phyloP scores from a whole-genome alignment of 2,797 vertebrate genomes.

The Urosaurus nigricauda region DNA sequence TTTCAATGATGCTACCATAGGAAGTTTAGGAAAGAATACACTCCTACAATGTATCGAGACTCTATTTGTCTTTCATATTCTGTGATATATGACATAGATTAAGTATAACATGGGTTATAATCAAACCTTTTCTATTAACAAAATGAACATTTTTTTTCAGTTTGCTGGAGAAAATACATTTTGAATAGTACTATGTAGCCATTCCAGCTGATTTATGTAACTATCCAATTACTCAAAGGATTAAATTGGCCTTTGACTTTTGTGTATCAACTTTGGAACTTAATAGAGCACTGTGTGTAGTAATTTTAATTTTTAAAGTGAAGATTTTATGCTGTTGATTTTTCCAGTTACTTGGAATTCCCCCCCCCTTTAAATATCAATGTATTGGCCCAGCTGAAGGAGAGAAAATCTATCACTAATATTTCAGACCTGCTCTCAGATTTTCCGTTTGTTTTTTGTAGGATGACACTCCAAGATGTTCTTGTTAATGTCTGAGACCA shows the following conservation, averaged over 20 bases:
- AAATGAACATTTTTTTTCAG: not conserved
- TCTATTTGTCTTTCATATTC: not conserved
- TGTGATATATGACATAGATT: not conserved
- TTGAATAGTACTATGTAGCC: not conserved
- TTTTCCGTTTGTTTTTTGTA: slow-evolving; percentile 12
- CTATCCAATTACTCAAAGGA: not conserved
- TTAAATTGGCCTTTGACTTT: not conserved
- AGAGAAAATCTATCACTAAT: slow-evolving; percentile 3
- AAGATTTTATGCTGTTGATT: not conserved
- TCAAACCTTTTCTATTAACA: not conserved
- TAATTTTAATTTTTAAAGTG: not conserved
- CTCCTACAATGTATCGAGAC: not conserved
- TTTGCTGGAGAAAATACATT: slow-evolving; percentile 8
- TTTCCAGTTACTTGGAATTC: slow-evolving; percentile 7
- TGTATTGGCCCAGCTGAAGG: not conserved
- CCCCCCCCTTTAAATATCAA: not conserved
- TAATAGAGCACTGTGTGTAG: not conserved
- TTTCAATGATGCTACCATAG: not conserved
- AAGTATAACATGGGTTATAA: not conserved
- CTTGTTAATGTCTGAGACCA: not conserved
- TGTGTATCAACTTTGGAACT: not conserved
- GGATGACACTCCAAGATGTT: not conserved
- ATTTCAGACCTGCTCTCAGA: slow-evolving; percentile 1
- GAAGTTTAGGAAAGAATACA: not conserved
- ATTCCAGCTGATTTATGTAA: not conserved